phyloP scores from a whole-genome alignment of 2,113 vertebrate species.

The Ptilonorhynchus violaceus region DNA sequence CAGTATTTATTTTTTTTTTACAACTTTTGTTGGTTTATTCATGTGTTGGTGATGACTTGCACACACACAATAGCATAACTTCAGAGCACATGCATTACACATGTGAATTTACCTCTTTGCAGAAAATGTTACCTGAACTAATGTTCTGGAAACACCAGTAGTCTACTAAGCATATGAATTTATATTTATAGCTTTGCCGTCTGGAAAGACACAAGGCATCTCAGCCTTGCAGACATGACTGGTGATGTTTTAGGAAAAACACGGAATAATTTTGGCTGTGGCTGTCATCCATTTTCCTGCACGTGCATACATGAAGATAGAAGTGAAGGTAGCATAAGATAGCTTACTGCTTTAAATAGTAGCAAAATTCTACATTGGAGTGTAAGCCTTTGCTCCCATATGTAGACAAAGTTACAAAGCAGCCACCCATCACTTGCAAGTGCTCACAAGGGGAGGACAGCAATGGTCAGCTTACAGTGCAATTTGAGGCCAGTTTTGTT shows the following conservation, averaged over 20 bases:
- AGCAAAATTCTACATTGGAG: neutral
- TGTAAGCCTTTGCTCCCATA: neutral
- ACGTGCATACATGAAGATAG: neutral
- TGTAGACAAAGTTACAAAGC: neutral
- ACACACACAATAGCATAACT: neutral
- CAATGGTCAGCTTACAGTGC: neutral
- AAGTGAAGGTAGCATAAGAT: neutral
- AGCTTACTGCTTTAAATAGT: neutral
- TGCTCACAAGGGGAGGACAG: neutral
- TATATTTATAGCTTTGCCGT: neutral
- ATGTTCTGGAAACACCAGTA: neutral
- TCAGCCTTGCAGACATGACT: neutral
- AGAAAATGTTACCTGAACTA: neutral
- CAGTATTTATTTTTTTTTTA: neutral
- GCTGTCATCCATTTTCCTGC: neutral
- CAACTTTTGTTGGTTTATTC: neutral
- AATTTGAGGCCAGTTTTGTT: neutral
- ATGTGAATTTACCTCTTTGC: neutral
- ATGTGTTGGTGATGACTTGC: neutral
- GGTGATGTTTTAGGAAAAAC: neutral
- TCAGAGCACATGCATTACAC: fast-evolving
- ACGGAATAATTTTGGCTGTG: neutral
- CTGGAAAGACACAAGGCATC: neutral
- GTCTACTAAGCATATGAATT: neutral
- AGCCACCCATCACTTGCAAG: neutral